Evolutionary conservation across 2,113 vertebrate genomes (phyloP).

Genomic region (Hydrochoerus hydrochaeris): DNA sequence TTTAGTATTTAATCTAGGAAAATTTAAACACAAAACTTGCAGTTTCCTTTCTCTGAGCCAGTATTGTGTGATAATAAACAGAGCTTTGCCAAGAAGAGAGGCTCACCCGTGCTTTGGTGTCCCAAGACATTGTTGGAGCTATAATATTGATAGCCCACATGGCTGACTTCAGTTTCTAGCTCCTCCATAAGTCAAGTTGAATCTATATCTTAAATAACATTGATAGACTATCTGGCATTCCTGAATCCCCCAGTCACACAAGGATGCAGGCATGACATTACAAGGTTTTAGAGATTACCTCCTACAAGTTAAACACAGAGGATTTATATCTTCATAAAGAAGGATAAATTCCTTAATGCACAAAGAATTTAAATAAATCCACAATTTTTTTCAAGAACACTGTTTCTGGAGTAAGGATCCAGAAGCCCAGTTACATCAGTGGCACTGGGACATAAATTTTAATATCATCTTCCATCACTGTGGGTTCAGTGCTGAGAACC

Average conservation of each 20-base stretch:
- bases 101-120: not conserved
- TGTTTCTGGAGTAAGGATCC: not conserved
- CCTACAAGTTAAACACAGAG: not conserved
- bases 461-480: not conserved
- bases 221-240: not conserved
- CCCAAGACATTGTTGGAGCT: not conserved
- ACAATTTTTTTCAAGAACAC: not conserved
- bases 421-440: not conserved
- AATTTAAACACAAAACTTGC: not conserved
- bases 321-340: not conserved
- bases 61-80: not conserved
- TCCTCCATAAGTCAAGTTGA: not conserved
- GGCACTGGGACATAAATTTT: not conserved
- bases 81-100: not conserved
- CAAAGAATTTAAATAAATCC: not conserved
- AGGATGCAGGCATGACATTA: not conserved
- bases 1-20: not conserved
- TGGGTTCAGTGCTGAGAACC: too few relatives aligned
- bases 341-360: not conserved
- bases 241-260: not conserved
- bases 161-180: not conserved
- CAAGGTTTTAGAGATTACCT: not conserved
- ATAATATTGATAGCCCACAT: not conserved
- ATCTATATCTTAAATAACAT: not conserved
- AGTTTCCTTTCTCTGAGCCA: not conserved